Percentiles rank a stretch among this genome's conserved stretches.
Conservation (phyloP, 2,113 vertebrate genomes). For the Nothoprocta perdicaria region DNA sequence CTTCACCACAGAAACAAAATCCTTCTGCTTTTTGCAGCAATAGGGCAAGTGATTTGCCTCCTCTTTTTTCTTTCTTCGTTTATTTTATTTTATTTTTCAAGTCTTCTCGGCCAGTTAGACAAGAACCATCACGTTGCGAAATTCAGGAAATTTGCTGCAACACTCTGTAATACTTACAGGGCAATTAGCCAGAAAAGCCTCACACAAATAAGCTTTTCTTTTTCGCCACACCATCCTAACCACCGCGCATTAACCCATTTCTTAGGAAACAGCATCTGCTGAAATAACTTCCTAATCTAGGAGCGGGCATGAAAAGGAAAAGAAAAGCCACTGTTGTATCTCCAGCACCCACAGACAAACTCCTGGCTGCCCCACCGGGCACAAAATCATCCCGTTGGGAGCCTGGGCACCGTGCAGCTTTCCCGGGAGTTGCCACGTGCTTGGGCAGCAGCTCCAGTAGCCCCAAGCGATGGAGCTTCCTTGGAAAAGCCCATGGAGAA, state of each 20-base stretch:
- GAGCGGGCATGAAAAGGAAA: not conserved
- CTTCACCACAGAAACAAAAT: not conserved
- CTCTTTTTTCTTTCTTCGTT: not conserved
- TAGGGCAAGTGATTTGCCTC: not conserved
- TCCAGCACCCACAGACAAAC: accelerated
- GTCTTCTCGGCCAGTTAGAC: conserved; percentile 63
- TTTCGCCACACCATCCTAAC: conserved; percentile 46
- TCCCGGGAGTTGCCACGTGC: not conserved
- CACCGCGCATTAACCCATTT: conserved; percentile 58
- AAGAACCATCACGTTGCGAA: conserved; percentile 46
- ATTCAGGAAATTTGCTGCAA: conserved; percentile 70
- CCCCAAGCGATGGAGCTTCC: not conserved
- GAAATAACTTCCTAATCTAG: conserved; percentile 54
- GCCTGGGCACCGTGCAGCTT: not conserved
- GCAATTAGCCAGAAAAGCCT: conserved; percentile 55
- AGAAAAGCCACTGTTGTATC: not conserved
- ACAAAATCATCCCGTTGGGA: not conserved
- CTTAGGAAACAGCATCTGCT: conserved; percentile 58
- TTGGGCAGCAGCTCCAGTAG: not conserved
- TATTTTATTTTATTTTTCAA: not conserved
- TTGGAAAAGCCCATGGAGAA: accelerated
- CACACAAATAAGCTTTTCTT: conserved; percentile 50
- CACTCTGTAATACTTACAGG: conserved; percentile 36
- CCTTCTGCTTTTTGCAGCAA: not conserved
- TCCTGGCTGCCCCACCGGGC: not conserved